A percentile compares a stretch with the other conserved stretches of the same genome.
phyloP scores from a whole-genome alignment of 1,140 invertebrate species.

The Lordiphosa mommai region DNA sequence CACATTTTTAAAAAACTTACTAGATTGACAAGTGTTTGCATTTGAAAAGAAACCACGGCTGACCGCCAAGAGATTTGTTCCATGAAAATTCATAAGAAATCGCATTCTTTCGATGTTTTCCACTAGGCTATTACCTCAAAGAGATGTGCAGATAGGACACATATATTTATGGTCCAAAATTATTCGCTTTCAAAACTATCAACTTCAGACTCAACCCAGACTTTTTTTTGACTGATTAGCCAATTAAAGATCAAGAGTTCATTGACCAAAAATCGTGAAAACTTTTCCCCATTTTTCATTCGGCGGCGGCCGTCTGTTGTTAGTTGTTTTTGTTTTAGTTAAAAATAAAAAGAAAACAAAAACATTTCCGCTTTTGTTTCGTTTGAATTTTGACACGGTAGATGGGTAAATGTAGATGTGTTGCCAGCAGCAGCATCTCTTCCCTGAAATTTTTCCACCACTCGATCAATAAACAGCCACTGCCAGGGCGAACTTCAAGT shows the following conservation, averaged over 20 bases:
- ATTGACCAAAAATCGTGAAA: constrained; percentile 48
- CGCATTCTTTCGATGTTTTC: too few species aligned
- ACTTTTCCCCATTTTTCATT: constrained; percentile 41
- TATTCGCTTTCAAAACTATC: too few species aligned
- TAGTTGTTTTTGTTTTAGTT: constrained; percentile 62
- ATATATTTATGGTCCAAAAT: too few species aligned
- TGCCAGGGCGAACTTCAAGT: constrained; percentile 37
- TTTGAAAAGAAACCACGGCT: too few species aligned
- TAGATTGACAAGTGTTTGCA: too few species aligned
- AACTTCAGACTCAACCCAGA: too few species aligned
- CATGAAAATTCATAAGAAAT: too few species aligned
- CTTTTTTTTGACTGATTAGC: not conserved
- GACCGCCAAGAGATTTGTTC: too few species aligned
- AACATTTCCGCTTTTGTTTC: constrained; percentile 77
- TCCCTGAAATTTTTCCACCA: constrained; percentile 14
- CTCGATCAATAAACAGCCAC: constrained; percentile 31
- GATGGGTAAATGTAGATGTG: constrained; percentile 13
- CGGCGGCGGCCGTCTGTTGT: constrained; percentile 17
- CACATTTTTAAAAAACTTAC: too few species aligned
- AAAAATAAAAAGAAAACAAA: constrained; percentile 71
- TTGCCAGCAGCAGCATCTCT: constrained; percentile 4
- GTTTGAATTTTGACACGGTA: constrained; percentile 68
- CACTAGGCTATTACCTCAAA: too few species aligned
- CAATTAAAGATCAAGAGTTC: constrained; percentile 44
- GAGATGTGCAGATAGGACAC: too few species aligned